phyloP scores from a whole-genome alignment of 23 tunicate species.

The Halocynthia aurantium region DNA sequence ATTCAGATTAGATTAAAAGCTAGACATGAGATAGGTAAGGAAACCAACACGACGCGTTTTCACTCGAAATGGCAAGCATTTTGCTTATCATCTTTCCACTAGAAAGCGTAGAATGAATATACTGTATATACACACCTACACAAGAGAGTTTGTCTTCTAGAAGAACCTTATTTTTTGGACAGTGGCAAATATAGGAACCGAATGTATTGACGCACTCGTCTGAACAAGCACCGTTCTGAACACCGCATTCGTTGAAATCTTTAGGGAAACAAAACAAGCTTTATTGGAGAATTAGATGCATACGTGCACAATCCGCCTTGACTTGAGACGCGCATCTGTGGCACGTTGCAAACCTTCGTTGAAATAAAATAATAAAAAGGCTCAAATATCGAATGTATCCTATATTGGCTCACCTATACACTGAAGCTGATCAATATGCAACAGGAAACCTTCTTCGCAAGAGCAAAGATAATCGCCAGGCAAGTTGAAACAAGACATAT shows the following conservation, averaged over 20 bases:
- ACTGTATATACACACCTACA: slow-evolving; percentile 31
- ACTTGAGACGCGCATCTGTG: too few relatives aligned
- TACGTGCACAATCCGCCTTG: too few relatives aligned
- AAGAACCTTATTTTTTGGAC: slow-evolving; percentile 55
- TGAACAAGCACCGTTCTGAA: slow-evolving; percentile 76
- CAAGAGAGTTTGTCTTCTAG: slow-evolving; percentile 30
- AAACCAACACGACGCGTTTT: too few relatives aligned
- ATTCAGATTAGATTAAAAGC: too few relatives aligned
- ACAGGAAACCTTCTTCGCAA: slow-evolving; percentile 32
- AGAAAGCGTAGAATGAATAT: background rate
- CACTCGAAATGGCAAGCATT: too few relatives aligned
- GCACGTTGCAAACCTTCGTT: too few relatives aligned
- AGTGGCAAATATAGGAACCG: slow-evolving; percentile 59
- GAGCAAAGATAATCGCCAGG: slow-evolving; percentile 15
- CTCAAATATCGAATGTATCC: too few relatives aligned
- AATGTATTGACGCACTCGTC: slow-evolving; percentile 64
- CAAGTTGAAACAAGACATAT: slow-evolving; percentile 40
- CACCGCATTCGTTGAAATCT: slow-evolving; percentile 74
- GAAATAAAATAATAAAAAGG: too few relatives aligned
- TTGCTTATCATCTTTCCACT: too few relatives aligned
- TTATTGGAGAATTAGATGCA: too few relatives aligned
- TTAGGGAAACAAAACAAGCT: background rate
- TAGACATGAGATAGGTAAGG: too few relatives aligned
- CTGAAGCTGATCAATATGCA: slow-evolving; percentile 40
- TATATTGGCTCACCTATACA: slow-evolving; percentile 44